Evolutionary conservation across 2,113 vertebrate genomes (phyloP).

Genomic region (Crotalus tigris): DNA sequence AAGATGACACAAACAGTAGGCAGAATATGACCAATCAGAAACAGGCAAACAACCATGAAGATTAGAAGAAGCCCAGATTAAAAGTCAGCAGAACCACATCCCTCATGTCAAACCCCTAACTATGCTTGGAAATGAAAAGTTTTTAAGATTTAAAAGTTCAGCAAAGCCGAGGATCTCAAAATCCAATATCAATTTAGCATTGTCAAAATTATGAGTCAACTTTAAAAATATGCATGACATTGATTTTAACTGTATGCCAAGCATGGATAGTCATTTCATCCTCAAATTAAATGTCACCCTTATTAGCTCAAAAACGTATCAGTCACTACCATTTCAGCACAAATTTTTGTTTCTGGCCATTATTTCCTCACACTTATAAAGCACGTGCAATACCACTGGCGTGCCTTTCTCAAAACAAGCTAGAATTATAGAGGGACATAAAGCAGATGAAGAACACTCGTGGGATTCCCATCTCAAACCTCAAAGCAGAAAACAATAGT

Average conservation of each 20-base stretch:
- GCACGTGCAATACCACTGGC: background rate
- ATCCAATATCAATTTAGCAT: background rate
- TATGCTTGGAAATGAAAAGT: background rate
- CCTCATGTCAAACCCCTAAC: background rate
- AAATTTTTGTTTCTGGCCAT: background rate
- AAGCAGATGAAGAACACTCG: background rate
- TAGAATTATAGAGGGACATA: background rate
- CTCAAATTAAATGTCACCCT: background rate
- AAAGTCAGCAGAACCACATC: background rate
- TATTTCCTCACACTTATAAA: background rate
- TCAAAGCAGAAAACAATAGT: background rate
- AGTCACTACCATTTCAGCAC: background rate
- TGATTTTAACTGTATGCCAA: background rate
- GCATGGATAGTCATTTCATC: background rate
- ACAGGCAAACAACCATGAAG: background rate
- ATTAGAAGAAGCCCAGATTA: background rate
- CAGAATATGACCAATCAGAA: background rate
- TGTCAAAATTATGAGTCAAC: background rate
- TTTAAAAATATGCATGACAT: background rate
- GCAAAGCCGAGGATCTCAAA: background rate
- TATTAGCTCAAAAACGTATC: background rate
- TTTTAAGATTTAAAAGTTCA: background rate
- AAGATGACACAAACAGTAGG: background rate
- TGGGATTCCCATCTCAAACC: background rate
- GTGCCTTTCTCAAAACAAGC: background rate